Evolutionary conservation across 2,797 vertebrate species (phyloP).

Genomic region (Lindbergichthys nudifrons): DNA sequence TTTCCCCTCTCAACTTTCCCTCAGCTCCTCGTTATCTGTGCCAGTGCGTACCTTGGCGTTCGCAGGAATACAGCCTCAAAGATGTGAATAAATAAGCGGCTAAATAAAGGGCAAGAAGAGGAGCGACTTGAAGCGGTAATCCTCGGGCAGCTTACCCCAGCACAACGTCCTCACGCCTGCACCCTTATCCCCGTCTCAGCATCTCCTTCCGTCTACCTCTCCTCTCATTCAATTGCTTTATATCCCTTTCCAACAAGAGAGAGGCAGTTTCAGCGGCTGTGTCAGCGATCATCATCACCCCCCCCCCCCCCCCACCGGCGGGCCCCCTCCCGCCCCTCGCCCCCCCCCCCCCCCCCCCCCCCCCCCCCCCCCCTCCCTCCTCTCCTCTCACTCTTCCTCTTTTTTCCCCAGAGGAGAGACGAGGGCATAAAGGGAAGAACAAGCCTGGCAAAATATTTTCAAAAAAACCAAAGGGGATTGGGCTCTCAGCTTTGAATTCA

Average conservation of each 20-base stretch:
- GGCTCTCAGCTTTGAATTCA: constrained; percentile 67
- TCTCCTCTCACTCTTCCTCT: constrained; percentile 1
- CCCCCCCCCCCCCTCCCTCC: not conserved
- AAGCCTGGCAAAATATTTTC: constrained; percentile 72
- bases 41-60: constrained; percentile 14
- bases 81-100: constrained; percentile 64
- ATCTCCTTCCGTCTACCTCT: constrained; percentile 56
- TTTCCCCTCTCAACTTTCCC: constrained; percentile 5
- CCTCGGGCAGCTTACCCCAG: constrained; percentile 75
- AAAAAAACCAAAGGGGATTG: constrained; percentile 60
- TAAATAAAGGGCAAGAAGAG: constrained; percentile 53
- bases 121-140: constrained; percentile 71
- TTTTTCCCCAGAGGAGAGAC: constrained; percentile 61
- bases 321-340: too few relatives aligned
- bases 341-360: not conserved
- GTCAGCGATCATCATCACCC: constrained; percentile 72
- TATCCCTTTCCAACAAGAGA: constrained; percentile 66
- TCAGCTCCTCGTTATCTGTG: constrained; percentile 5
- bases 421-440: constrained; percentile 71
- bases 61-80: constrained; percentile 28
- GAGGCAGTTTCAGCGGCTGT: constrained; percentile 74
- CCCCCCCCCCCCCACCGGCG: too few relatives aligned
- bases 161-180: constrained; percentile 66
- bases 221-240: constrained; percentile 63
- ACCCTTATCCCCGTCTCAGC: constrained; percentile 65